These are phyloP conservation scores for Eilema depressum DNA, from an alignment of 2,888 invertebrate species.

Conservation along the genomic window DNA sequence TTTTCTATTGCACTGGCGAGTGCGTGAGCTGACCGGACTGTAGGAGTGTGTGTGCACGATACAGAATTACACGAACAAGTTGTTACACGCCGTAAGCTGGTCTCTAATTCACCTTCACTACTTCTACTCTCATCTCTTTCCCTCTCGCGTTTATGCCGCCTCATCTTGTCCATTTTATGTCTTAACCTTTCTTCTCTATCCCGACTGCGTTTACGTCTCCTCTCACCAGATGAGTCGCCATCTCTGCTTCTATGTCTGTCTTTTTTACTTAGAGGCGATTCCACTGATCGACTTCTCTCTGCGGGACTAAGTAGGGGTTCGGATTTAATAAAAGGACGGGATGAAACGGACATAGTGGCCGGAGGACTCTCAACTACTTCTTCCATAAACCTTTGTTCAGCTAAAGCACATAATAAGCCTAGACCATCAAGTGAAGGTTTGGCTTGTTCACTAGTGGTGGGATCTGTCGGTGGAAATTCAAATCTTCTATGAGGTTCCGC, in stretches of 20 bases:
- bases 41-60: constrained; percentile 68
- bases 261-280: constrained; percentile 63
- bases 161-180: constrained; percentile 81
- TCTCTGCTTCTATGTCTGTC: constrained; percentile 77
- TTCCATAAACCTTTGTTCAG: constrained; percentile 94
- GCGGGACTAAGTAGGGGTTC: constrained; percentile 74
- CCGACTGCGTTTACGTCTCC: constrained; percentile 73
- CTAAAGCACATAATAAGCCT: constrained; percentile 93
- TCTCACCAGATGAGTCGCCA: constrained; percentile 75
- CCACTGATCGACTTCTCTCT: constrained; percentile 61
- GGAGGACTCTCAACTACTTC: constrained; percentile 87
- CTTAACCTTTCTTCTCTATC: constrained; percentile 77
- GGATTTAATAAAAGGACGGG: constrained; percentile 75
- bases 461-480: constrained; percentile 71
- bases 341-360: constrained; percentile 56
- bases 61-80: constrained; percentile 72
- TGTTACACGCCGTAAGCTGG: constrained; percentile 76
- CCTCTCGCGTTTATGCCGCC: constrained; percentile 76
- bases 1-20: constrained; percentile 92
- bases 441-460: constrained; percentile 64
- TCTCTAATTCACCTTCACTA: constrained; percentile 76
- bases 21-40: constrained; percentile 84
- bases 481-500: constrained; percentile 74
- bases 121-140: constrained; percentile 68
- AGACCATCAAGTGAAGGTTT: constrained; percentile 88